A percentile compares a stretch with the other conserved stretches of the same genome.
These are phyloP conservation scores for Nebria brevicollis DNA, from an alignment of 2,888 invertebrate genomes.

Conservation along the genomic window DNA sequence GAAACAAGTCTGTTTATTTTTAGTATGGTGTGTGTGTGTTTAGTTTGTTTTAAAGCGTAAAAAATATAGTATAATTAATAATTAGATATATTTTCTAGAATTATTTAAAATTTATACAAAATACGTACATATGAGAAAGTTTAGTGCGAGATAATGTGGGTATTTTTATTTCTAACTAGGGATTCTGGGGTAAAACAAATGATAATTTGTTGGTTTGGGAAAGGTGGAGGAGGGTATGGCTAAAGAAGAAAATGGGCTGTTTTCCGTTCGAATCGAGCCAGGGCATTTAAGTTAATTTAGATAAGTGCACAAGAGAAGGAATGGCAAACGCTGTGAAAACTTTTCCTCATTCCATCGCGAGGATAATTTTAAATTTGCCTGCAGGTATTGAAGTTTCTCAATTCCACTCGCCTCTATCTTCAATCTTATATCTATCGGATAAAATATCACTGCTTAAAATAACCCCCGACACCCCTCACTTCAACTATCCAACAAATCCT, in stretches of 20 bases:
- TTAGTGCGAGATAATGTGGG: no score
- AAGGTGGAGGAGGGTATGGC: not conserved
- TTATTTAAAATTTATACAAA: no score
- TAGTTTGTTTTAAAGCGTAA: no score
- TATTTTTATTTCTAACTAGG: no score
- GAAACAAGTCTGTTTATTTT: no score
- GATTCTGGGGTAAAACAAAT: no score
- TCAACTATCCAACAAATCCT: no score
- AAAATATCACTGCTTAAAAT: constrained; percentile 14
- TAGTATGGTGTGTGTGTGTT: no score
- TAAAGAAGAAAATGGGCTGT: constrained; percentile 7
- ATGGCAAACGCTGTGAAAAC: not conserved
- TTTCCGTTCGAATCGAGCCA: not conserved
- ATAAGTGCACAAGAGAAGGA: constrained; percentile 10
- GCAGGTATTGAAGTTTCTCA: constrained; percentile 62
- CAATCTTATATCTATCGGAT: constrained; percentile 35
- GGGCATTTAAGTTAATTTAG: constrained; percentile 14
- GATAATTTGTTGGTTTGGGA: no score
- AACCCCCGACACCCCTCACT: not conserved
- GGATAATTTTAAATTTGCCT: constrained; percentile 62
- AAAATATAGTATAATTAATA: no score
- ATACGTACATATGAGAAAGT: no score
- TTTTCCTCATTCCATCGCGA: not conserved
- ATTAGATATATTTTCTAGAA: no score
- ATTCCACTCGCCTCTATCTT: constrained; percentile 61